Evolutionary conservation across 1,140 invertebrate species (phyloP), one percentile per base, ranked within the genome.

Genomic region (Copidosoma floridanum): DNA sequence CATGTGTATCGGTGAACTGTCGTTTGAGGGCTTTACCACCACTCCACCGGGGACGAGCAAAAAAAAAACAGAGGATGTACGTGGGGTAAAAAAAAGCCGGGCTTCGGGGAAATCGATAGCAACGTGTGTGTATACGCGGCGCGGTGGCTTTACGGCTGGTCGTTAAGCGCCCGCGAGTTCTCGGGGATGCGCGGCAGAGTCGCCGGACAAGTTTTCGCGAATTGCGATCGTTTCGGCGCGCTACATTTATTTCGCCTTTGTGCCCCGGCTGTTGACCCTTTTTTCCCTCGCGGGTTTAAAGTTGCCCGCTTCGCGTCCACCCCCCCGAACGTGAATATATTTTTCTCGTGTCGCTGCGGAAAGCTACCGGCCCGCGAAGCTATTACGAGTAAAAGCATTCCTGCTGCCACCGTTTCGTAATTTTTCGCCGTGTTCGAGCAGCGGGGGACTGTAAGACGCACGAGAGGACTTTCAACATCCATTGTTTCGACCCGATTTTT

Each of bases 151-250:
- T 60, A 60, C 54, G 53, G 58, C 58, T 35, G 58, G 43, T 60
- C 58, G 51, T 60, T 60, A 60, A 60, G 58, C 57, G 27, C 38
- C 44, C n/a, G 38, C 47, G 24, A 27, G 46, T 12, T 27, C 14
- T 23, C 2, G 29, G 29, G 12, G 29, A 32, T 8, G 29, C 29
- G 29, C 6, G 23, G 7, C n/a, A 27, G 16, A 38, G 57, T 18
- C 40, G 57, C 21, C 46, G 38, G 27, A 44, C 37, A 52, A 53
- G 48, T 59, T n/a, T n/a, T 59, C n/a, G 40, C 40, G 40, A 53
- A 53, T 59, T 59, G 48, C 57, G 48, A 51, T 58, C 57, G 47
- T 58, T 58, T 58, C 57, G 27, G 10, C 38, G 48, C 47, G 50
- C 57, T 18, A 53, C 57, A 53, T 59, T 59, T 59, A 59, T 59